Evolutionary conservation across 2,888 invertebrate species (phyloP).

Genomic region (Amblyjoppa fuscipennis): DNA sequence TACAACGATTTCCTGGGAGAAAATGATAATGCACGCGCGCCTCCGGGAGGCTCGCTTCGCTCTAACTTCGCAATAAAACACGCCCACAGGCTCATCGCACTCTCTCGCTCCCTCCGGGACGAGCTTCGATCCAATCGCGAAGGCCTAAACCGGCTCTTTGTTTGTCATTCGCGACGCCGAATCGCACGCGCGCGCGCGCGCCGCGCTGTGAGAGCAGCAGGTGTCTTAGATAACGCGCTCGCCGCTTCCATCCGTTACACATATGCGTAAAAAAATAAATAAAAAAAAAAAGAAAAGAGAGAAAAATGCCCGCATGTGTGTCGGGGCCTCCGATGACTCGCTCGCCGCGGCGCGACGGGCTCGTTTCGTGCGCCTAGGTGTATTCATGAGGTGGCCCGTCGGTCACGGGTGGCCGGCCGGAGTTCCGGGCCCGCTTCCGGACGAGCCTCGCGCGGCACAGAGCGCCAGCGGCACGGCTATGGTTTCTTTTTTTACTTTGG

Average conservation of each 20-base stretch:
- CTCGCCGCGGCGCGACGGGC: conserved; percentile 26
- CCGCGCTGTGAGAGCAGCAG: conserved; percentile 68
- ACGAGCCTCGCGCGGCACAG: conserved; percentile 68
- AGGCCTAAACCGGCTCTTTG: conserved; percentile 24
- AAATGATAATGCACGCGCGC: neutral
- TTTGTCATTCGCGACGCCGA: conserved; percentile 58
- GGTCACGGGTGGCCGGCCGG: conserved; percentile 84
- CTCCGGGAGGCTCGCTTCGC: no score
- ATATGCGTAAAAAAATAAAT: neutral
- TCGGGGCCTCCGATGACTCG: conserved; percentile 35
- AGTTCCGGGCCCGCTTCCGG: conserved; percentile 85
- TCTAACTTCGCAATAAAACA: no score
- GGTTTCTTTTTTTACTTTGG: conserved; percentile 77
- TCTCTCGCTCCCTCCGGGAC: neutral
- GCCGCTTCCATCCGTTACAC: conserved; percentile 9
- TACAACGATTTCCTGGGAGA: conserved; percentile 40
- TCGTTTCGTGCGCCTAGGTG: conserved; percentile 63
- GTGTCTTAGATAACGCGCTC: conserved; percentile 76
- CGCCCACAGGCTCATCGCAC: neutral
- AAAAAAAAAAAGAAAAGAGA: neutral
- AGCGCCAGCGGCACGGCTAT: conserved; percentile 72
- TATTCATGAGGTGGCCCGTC: conserved; percentile 76
- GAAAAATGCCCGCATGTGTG: conserved; percentile 50
- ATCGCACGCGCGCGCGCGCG: conserved; percentile 58
- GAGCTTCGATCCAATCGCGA: neutral